Evolutionary conservation across 1,140 invertebrate genomes (phyloP).

Genomic region (Papilio dardanus): DNA sequence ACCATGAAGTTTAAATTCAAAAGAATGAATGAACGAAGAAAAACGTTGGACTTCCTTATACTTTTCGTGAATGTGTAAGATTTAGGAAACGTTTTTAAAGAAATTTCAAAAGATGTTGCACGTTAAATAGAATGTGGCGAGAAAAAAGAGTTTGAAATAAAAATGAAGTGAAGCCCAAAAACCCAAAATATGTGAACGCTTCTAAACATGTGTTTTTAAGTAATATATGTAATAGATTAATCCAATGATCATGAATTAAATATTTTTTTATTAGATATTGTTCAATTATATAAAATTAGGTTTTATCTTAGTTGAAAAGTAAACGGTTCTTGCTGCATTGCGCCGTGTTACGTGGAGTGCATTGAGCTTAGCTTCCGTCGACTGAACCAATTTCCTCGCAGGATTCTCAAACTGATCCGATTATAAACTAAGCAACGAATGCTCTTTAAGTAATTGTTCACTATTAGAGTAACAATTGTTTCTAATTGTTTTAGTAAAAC

Average conservation of each 20-base stretch:
- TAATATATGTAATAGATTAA: too few relatives aligned
- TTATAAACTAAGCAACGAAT: slow-evolving; percentile 15
- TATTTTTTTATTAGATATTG: not conserved
- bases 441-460: slow-evolving; percentile 5
- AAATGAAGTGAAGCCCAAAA: not conserved
- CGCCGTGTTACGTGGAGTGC: slow-evolving; percentile 10
- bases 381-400: slow-evolving; percentile 8
- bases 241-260: not conserved
- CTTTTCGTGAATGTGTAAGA: not conserved
- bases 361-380: not conserved
- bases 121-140: not conserved
- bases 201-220: too few relatives aligned
- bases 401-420: slow-evolving; percentile 7
- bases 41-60: too few relatives aligned
- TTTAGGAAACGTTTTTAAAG: not conserved
- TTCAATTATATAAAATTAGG: not conserved
- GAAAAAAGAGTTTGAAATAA: not conserved
- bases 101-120: not conserved
- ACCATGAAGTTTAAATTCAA: too few relatives aligned
- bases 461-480: not conserved
- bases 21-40: too few relatives aligned
- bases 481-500: not conserved
- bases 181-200: too few relatives aligned
- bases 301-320: not conserved
- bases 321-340: not conserved